These are phyloP conservation scores for Trematocara stigmaticum DNA, from an alignment of 2,113 vertebrate genomes.

Conservation along the genomic window DNA sequence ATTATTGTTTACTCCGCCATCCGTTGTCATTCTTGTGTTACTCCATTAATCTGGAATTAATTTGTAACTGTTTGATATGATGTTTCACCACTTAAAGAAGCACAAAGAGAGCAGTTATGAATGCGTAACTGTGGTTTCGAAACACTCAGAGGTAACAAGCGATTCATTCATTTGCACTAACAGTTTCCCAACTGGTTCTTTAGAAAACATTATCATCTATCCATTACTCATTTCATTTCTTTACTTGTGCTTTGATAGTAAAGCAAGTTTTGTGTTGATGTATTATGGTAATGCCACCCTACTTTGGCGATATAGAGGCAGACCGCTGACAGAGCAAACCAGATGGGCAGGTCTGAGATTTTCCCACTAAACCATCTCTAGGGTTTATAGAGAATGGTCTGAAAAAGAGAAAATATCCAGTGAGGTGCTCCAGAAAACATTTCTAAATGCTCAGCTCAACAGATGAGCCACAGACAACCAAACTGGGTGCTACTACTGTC, in stretches of 20 bases:
- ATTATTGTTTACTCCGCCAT: not conserved
- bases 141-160: not conserved
- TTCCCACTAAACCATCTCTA: not conserved
- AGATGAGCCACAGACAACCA: not conserved
- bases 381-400: accelerated
- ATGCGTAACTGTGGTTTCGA: not conserved
- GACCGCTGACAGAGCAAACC: not conserved
- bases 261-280: not conserved
- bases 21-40: not conserved
- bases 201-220: not conserved
- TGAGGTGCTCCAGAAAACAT: accelerated
- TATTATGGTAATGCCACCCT: not conserved
- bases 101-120: not conserved
- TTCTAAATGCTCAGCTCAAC: not conserved
- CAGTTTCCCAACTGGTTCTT: accelerated
- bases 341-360: not conserved
- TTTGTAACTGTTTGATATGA: not conserved
- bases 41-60: not conserved
- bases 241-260: not conserved
- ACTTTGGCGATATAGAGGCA: not conserved
- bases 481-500: not conserved
- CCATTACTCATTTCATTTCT: not conserved
- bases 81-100: not conserved
- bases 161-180: not conserved
- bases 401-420: not conserved